phyloP scores from a whole-genome alignment of 2,113 vertebrate species.

The Pipra filicauda region DNA sequence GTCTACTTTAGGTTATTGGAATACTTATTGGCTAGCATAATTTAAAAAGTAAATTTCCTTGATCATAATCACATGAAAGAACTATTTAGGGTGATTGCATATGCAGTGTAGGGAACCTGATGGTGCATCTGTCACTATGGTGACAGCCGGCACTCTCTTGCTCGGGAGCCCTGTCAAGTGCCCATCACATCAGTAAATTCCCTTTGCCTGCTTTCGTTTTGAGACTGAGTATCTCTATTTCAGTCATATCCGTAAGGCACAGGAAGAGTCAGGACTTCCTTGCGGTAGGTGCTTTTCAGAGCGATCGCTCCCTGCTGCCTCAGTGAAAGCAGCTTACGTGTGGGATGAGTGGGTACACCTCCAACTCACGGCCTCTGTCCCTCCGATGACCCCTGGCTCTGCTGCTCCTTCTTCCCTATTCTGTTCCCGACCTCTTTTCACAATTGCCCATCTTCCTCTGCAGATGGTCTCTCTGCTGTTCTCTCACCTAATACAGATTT shows the following conservation, averaged over 20 bases:
- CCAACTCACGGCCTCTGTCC: constrained; percentile 25
- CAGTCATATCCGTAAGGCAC: constrained; percentile 6
- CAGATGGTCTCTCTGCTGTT: constrained; percentile 43
- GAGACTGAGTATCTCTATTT: not conserved
- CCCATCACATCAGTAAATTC: not conserved
- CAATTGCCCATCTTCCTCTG: constrained; percentile 46
- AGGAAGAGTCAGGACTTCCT: constrained; percentile 27
- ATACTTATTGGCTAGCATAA: not conserved
- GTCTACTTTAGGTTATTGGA: not conserved
- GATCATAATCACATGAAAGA: not conserved
- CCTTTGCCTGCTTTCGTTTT: not conserved
- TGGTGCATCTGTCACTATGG: accelerated
- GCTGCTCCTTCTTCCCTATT: constrained; percentile 24
- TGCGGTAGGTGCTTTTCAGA: constrained; percentile 39
- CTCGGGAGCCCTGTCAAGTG: not conserved
- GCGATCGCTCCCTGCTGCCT: not conserved
- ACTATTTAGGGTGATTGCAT: not conserved
- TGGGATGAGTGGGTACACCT: constrained; percentile 49
- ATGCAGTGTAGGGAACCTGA: not conserved
- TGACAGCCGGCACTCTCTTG: not conserved
- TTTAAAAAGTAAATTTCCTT: not conserved
- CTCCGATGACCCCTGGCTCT: not conserved
- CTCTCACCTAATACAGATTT: constrained; percentile 26
- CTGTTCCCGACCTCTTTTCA: constrained; percentile 33
- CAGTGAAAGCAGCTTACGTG: constrained; percentile 36